Percentiles rank a stretch among this genome's conserved stretches.
Conservation (phyloP, 2,797 vertebrate species). For the Mormyrops attenuatus region DNA sequence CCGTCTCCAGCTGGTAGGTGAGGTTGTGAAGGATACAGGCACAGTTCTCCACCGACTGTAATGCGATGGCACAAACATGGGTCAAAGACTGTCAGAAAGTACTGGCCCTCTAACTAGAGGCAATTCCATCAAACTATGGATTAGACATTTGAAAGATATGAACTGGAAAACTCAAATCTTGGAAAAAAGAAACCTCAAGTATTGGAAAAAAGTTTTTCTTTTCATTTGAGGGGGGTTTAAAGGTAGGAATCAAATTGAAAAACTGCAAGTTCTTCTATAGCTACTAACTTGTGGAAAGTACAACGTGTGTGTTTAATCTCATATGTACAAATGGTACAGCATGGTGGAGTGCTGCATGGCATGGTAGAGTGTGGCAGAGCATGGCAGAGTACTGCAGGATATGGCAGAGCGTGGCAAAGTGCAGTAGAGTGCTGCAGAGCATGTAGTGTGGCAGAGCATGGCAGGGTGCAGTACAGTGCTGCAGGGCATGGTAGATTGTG, state of each 20-base stretch:
- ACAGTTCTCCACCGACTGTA: constrained; percentile 88
- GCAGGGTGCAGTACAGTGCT: not conserved
- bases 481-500: not conserved
- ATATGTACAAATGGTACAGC: not conserved
- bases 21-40: constrained; percentile 88
- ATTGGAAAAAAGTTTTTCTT: not conserved
- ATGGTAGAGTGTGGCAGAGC: not conserved
- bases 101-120: not conserved
- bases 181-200: not conserved
- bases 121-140: not conserved
- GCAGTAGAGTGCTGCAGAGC: not conserved
- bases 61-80: not conserved
- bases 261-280: not conserved
- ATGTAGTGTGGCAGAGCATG: not conserved
- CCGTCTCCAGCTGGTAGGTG: constrained; percentile 77
- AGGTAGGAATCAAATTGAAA: not conserved
- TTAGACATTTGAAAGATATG: not conserved
- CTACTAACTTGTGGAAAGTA: not conserved
- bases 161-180: not conserved
- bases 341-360: not conserved
- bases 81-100: not conserved
- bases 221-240: not conserved
- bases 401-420: not conserved
- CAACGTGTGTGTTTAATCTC: not conserved
- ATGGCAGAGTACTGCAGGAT: not conserved